A percentile compares a stretch with the other conserved stretches of the same genome.
These are phyloP conservation scores for Anoplius nigerrimus DNA, from an alignment of 2,888 invertebrate species.

Conservation along the genomic window DNA sequence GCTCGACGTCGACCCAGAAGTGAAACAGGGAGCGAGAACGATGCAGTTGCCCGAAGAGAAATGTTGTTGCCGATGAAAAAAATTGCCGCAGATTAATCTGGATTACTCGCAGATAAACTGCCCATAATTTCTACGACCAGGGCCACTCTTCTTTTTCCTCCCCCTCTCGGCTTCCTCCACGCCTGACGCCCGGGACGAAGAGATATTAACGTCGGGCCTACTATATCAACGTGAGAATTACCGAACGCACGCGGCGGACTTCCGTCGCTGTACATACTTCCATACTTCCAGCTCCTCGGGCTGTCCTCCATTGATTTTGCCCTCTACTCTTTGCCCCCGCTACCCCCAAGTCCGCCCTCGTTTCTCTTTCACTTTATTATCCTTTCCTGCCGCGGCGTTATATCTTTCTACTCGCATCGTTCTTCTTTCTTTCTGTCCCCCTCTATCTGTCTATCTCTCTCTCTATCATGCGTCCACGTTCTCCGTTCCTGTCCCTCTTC, in stretches of 20 bases:
- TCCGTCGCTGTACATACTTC: too few species aligned
- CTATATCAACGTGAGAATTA: conserved; percentile 26
- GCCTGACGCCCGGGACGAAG: conserved; percentile 24
- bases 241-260: not conserved
- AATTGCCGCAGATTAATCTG: conserved; percentile 52
- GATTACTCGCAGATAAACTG: conserved; percentile 50
- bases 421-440: too few species aligned
- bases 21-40: conserved; percentile 11
- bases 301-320: too few species aligned
- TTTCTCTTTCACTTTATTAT: not conserved
- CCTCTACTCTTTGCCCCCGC: too few species aligned
- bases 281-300: too few species aligned
- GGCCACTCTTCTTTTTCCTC: conserved; percentile 21
- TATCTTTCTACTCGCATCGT: too few species aligned
- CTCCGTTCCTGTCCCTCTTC: not conserved
- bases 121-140: conserved; percentile 42
- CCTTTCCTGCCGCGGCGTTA: too few species aligned
- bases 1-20: conserved; percentile 26
- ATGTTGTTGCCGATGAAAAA: conserved; percentile 52
- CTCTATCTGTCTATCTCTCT: too few species aligned
- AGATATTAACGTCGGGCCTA: conserved; percentile 43
- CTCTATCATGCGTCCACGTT: not conserved
- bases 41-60: conserved; percentile 41
- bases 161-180: too few species aligned
- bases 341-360: not conserved